Evolutionary conservation across 2,888 invertebrate species (phyloP), one percentile per base, ranked within the genome.

Genomic region (Pterostichus madidus): DNA sequence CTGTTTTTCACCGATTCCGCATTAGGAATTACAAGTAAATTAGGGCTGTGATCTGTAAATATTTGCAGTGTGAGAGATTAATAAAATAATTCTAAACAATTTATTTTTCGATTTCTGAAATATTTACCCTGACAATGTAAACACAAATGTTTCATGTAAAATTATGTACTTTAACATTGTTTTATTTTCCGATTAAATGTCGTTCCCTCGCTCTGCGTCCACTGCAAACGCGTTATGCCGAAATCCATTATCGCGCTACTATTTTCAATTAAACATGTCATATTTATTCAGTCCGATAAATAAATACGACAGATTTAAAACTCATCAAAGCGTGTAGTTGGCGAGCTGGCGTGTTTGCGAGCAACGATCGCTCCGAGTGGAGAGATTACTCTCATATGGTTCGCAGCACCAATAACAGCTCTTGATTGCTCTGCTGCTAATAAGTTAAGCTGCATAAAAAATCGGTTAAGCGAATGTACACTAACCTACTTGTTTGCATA

Each of bases 291-390:
- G 77, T 68, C 64, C 77, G 83, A 83, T 77, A 64, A 83, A 83
- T 77, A 83, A 83, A 83, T 83, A 83, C 76, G 76, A 61, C 77
- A 83, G 77, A 83, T 83, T 83, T 83, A 83, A 82, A 83, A 77
- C 83, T 39, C 83, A 83, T 39, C 53, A 52, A 53, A 82, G 83
- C 83, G 83, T 83, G 49, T 24, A 61, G 46, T 73, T 81, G 80
- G 61, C 39, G 64, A 24, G 44, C 17, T 32, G 13, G 11, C 46
- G 79, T 35, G 35, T 79, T 80, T 80, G 39, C 64, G 39, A 32
- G 39, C 8, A 24, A 5, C 39, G 6, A 6, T 39, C 39, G 39
- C 6, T 3, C 39, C 31, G 24, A 61, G 61, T 61, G 24, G 24
- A 15, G 61, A 61, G 64, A 64, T 64, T 78, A 61, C 78, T 13